phyloP scores from a whole-genome alignment of 2,888 invertebrate species.

The Phrixothrix hirtus region DNA sequence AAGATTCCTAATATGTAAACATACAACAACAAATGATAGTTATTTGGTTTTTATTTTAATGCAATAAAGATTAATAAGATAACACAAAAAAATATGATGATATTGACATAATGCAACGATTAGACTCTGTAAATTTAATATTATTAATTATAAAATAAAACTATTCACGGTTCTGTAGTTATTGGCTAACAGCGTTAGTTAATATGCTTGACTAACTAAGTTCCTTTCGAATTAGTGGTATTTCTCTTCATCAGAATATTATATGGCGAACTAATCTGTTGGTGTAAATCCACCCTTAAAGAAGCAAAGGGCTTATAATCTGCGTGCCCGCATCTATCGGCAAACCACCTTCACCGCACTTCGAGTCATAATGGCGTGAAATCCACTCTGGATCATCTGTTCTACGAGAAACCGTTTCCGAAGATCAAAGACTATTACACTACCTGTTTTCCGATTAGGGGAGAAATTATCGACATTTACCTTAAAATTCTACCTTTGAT shows the following conservation, averaged over 20 bases:
- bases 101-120: too few relatives aligned
- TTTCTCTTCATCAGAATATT: slow-evolving; percentile 28
- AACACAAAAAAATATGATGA: too few relatives aligned
- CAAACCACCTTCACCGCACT: slow-evolving; percentile 35
- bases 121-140: too few relatives aligned
- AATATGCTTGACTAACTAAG: not conserved
- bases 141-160: too few relatives aligned
- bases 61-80: too few relatives aligned
- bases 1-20: too few relatives aligned
- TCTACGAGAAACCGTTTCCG: slow-evolving; percentile 41
- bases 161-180: too few relatives aligned
- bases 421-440: slow-evolving; percentile 45
- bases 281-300: slow-evolving; percentile 38
- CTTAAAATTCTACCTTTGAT: too few relatives aligned
- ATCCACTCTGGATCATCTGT: slow-evolving; percentile 44
- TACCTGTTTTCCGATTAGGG: slow-evolving; percentile 44
- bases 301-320: slow-evolving; percentile 38
- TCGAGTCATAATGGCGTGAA: slow-evolving; percentile 43
- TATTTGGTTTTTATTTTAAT: too few relatives aligned
- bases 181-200: too few relatives aligned
- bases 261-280: slow-evolving; percentile 36
- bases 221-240: slow-evolving; percentile 13
- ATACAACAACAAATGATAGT: too few relatives aligned
- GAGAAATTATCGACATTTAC: slow-evolving; percentile 42
- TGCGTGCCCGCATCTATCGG: slow-evolving; percentile 41